A percentile compares a stretch with the other conserved stretches of the same genome.
These are phyloP conservation scores for Barnardius zonarius DNA, from an alignment of 2,113 vertebrate genomes.

Conservation along the genomic window DNA sequence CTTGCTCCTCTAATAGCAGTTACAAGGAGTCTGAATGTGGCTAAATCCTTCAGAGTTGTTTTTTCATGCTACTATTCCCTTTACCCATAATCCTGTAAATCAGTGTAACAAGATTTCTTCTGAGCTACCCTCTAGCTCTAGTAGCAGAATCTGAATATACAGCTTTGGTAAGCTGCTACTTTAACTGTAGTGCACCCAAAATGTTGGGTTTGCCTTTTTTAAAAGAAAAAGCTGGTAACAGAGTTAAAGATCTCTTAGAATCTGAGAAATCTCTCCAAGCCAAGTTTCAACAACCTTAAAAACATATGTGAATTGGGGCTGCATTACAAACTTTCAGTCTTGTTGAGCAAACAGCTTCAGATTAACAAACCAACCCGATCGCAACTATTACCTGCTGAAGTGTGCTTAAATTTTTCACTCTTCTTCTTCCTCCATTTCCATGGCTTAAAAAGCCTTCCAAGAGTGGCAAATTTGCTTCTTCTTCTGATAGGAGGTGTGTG, in stretches of 20 bases:
- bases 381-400: conserved; percentile 84
- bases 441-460: conserved; percentile 95
- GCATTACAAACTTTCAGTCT: background rate
- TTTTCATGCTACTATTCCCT: background rate
- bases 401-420: conserved; percentile 98
- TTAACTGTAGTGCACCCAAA: background rate
- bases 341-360: background rate
- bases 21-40: background rate
- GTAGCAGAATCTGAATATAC: background rate
- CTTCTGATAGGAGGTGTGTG: conserved; percentile 93
- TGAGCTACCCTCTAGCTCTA: background rate
- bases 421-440: conserved; percentile 99
- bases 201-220: background rate
- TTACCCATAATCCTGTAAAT: background rate
- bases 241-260: background rate
- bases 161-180: background rate
- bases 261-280: background rate
- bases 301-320: background rate
- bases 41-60: background rate
- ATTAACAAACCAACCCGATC: background rate
- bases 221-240: background rate
- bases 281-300: background rate
- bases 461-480: conserved; percentile 93
- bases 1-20: background rate
- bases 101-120: background rate